These are phyloP conservation scores for Ficedula albicollis DNA, from an alignment of 2,797 vertebrate genomes.

Conservation along the genomic window DNA sequence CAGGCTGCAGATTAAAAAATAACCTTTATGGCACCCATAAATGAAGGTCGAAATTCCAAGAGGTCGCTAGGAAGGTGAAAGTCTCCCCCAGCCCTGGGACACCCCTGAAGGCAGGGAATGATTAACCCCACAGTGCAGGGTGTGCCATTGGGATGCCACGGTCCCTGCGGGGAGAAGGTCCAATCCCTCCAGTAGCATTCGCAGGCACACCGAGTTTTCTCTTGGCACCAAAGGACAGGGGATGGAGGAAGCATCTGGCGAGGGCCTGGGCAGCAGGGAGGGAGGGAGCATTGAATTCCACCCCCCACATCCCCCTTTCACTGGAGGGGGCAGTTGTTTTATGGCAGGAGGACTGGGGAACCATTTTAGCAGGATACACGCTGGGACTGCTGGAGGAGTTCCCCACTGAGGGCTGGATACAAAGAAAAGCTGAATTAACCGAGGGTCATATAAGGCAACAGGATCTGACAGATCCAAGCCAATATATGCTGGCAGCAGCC, in stretches of 20 bases:
- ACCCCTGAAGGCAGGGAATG: background rate
- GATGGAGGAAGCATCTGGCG: conserved; percentile 50
- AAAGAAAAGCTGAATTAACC: conserved; percentile 64
- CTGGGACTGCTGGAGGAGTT: conserved; percentile 46
- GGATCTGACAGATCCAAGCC: conserved; percentile 66
- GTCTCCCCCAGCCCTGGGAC: background rate
- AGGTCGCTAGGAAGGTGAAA: background rate
- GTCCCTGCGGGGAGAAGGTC: background rate
- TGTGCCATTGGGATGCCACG: fast-evolving
- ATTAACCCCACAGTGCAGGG: background rate
- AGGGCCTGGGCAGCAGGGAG: background rate
- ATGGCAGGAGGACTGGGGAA: conserved; percentile 37
- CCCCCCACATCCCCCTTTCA: conserved; percentile 39
- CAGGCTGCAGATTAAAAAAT: background rate
- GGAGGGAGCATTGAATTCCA: conserved; percentile 42
- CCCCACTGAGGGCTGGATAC: conserved; percentile 58
- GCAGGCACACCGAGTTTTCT: background rate
- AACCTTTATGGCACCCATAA: conserved; percentile 59
- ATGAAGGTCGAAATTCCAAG: conserved; percentile 29
- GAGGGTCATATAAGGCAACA: conserved; percentile 68
- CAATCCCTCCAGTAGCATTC: background rate
- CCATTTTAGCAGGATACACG: conserved; percentile 48
- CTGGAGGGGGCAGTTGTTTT: conserved; percentile 42
- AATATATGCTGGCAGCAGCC: conserved; percentile 65
- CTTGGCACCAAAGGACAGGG: background rate